phyloP scores from a whole-genome alignment of 1,140 invertebrate species.

The Drosophila subpulchrella region DNA sequence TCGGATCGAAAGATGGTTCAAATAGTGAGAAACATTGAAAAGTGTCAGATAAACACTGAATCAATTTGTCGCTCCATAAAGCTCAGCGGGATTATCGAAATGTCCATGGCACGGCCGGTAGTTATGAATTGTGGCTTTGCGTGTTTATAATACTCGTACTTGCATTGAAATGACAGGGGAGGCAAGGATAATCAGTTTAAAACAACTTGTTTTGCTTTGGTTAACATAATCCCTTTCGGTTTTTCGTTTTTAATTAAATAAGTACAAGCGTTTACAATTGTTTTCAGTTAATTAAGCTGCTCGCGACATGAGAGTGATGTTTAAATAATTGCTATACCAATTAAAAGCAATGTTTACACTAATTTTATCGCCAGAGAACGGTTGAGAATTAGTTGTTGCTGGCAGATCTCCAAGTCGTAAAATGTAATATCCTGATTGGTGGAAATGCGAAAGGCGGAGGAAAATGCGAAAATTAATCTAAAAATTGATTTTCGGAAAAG shows the following conservation, averaged over 20 bases:
- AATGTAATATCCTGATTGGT: no score
- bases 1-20: neutral
- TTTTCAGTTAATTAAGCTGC: neutral
- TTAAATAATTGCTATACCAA: neutral
- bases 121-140: neutral
- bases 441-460: no score
- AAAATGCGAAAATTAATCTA: no score
- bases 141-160: neutral
- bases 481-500: no score
- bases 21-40: conserved; percentile 15
- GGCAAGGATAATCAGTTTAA: neutral
- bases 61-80: conserved; percentile 25
- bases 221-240: neutral
- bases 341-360: neutral
- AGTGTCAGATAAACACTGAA: conserved; percentile 11
- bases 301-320: neutral
- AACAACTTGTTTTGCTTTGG: neutral
- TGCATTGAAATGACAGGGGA: neutral
- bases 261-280: neutral
- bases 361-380: neutral
- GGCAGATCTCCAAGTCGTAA: no score
- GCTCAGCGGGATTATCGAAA: conserved; percentile 12
- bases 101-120: conserved; percentile 1
- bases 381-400: neutral
- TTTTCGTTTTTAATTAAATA: neutral